Conservation (phyloP, 2,888 invertebrate species). For the Lepidochrysops patricia region DNA sequence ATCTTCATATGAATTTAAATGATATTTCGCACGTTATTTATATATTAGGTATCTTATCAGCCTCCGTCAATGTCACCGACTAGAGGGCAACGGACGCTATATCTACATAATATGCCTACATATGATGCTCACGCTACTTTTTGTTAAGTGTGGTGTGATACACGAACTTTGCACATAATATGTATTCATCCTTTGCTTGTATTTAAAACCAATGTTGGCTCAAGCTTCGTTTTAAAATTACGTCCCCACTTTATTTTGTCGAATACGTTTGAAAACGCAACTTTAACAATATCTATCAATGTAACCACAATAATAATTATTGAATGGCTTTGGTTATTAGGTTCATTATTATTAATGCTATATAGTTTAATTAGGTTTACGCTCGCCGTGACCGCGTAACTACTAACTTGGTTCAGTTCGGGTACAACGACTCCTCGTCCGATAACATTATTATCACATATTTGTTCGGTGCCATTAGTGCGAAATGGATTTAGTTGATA, state of each 20-base stretch:
- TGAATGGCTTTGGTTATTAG: neutral
- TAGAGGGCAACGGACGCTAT: slow-evolving; percentile 70
- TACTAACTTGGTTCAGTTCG: slow-evolving; percentile 5
- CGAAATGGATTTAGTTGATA: slow-evolving; percentile 33
- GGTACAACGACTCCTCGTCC: neutral
- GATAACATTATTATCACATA: slow-evolving; percentile 30
- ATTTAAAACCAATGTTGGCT: neutral
- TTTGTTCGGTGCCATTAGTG: slow-evolving; percentile 21
- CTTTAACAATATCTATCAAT: too few species aligned
- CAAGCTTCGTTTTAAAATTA: neutral
- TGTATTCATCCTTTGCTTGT: neutral
- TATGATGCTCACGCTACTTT: slow-evolving; percentile 23
- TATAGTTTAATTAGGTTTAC: neutral
- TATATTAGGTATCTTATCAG: slow-evolving; percentile 55
- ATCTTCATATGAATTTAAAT: neutral
- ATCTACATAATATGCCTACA: slow-evolving; percentile 47
- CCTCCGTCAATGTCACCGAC: slow-evolving; percentile 70
- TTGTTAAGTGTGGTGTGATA: slow-evolving; percentile 5
- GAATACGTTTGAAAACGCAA: too few species aligned
- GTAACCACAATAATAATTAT: too few species aligned
- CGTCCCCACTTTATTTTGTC: too few species aligned
- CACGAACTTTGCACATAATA: neutral
- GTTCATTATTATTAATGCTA: neutral
- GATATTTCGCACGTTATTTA: slow-evolving; percentile 30
- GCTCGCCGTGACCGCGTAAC: slow-evolving; percentile 8